Evolutionary conservation across 2,797 vertebrate species (phyloP).

Genomic region (Chrosomus eos): DNA sequence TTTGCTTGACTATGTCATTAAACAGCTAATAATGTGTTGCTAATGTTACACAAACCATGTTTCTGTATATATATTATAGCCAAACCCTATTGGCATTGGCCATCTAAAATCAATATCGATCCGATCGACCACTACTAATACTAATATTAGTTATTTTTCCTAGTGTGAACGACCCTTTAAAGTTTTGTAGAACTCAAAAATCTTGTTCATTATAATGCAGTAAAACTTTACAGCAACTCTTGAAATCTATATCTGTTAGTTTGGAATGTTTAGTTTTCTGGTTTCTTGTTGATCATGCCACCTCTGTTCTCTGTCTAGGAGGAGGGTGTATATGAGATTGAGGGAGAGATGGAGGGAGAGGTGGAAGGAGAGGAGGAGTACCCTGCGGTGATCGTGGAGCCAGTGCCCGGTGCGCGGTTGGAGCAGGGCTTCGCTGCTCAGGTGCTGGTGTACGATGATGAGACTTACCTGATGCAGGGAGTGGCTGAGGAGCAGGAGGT

Average conservation of each 20-base stretch:
- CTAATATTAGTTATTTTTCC: too few relatives aligned
- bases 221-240: background rate
- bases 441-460: slow-evolving; percentile 88
- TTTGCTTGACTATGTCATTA: too few relatives aligned
- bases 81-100: background rate
- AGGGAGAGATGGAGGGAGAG: slow-evolving; percentile 77
- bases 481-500: slow-evolving; percentile 91
- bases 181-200: background rate
- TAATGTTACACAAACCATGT: too few relatives aligned
- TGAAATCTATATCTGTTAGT: background rate
- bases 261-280: background rate
- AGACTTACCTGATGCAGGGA: slow-evolving; percentile 90
- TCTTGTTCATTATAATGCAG: background rate
- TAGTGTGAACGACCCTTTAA: background rate
- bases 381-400: slow-evolving; percentile 91
- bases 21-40: too few relatives aligned
- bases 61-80: too few relatives aligned
- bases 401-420: slow-evolving; percentile 80
- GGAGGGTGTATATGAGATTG: slow-evolving; percentile 77
- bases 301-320: slow-evolving; percentile 49
- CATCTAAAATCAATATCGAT: background rate
- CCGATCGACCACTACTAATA: background rate
- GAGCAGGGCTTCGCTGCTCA: slow-evolving; percentile 88
- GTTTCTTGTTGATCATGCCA: background rate
- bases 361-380: slow-evolving; percentile 73